Evolutionary conservation across 2,113 vertebrate genomes (phyloP).

Genomic region (Ramphastos sulfuratus): DNA sequence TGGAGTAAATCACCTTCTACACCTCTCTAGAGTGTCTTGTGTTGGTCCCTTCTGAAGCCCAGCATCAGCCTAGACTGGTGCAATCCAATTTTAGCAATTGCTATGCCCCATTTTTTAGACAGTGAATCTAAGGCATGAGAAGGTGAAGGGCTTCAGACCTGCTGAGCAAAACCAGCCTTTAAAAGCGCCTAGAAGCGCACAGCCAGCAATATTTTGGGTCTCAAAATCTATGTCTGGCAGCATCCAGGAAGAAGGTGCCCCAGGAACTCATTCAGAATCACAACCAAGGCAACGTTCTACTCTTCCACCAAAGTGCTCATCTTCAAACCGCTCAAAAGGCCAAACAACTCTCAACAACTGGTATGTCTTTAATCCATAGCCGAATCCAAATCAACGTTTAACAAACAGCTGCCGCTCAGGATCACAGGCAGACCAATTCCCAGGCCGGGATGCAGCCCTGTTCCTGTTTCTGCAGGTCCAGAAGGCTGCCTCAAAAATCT

Average conservation of each 20-base stretch:
- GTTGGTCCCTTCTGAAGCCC: not conserved
- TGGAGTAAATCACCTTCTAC: not conserved
- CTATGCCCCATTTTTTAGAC: not conserved
- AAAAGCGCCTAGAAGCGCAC: not conserved
- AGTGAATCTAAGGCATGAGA: rapidly evolving
- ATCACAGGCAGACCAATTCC: not conserved
- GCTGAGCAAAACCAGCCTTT: not conserved
- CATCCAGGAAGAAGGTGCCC: not conserved
- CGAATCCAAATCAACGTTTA: not conserved
- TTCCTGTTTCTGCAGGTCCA: not conserved
- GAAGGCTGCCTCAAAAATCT: not conserved
- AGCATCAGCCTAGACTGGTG: not conserved
- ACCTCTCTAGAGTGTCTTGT: not conserved
- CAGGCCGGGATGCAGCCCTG: not conserved
- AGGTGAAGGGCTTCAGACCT: not conserved
- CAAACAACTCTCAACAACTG: not conserved
- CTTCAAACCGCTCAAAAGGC: rapidly evolving
- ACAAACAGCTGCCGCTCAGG: not conserved
- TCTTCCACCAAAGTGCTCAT: not conserved
- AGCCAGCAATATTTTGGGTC: not conserved
- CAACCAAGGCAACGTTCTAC: not conserved
- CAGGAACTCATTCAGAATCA: not conserved
- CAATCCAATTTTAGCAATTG: not conserved
- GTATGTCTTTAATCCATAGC: not conserved
- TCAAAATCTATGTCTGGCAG: not conserved